Evolutionary conservation across 2,113 vertebrate genomes (phyloP).

Genomic region (Tamias sibiricus): DNA sequence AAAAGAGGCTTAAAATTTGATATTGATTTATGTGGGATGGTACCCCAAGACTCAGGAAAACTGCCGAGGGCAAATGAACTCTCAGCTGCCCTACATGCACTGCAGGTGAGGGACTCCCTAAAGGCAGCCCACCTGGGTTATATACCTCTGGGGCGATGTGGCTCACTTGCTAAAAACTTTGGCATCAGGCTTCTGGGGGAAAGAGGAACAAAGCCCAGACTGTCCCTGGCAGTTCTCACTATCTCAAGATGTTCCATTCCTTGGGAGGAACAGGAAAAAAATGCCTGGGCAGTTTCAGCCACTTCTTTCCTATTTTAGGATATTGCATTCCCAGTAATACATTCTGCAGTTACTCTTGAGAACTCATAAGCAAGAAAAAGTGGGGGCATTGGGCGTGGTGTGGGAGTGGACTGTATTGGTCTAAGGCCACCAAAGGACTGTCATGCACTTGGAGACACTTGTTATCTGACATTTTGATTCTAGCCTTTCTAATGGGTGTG

Average conservation of each 20-base stretch:
- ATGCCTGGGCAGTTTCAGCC: neutral
- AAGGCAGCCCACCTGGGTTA: neutral
- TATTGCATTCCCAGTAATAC: neutral
- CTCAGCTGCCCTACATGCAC: neutral
- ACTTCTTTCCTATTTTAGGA: no score
- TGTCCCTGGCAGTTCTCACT: neutral
- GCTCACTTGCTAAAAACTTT: neutral
- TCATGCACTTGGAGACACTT: neutral
- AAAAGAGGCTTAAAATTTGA: neutral
- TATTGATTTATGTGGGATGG: no score
- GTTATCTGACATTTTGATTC: neutral
- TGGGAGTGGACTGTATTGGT: neutral
- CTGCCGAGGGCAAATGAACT: neutral
- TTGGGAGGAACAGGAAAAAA: neutral
- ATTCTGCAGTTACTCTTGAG: neutral
- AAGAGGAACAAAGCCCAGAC: neutral
- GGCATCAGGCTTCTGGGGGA: neutral
- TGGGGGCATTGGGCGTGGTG: neutral
- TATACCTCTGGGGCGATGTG: neutral
- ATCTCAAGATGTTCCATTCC: neutral
- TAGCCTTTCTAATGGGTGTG: no score
- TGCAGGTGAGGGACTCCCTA: neutral
- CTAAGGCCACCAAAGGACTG: neutral
- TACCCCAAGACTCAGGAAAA: neutral
- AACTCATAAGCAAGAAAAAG: neutral